phyloP scores from a whole-genome alignment of 2,888 invertebrate species.

The Brachycybe producta region DNA sequence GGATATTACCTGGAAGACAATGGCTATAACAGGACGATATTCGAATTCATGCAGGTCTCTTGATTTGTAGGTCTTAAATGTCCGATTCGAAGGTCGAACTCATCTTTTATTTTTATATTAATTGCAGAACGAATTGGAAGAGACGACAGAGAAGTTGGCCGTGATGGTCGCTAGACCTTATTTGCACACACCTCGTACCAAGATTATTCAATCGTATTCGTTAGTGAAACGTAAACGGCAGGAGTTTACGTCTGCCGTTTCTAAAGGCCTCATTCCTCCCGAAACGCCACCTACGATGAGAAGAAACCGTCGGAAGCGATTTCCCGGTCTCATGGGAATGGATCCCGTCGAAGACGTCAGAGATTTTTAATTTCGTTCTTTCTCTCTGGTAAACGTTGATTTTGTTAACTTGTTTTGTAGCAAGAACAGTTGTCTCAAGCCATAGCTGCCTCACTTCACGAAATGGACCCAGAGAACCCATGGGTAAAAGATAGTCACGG shows the following conservation, averaged over 20 bases:
- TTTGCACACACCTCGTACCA: constrained; percentile 46
- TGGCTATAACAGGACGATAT: constrained; percentile 50
- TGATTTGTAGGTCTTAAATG: neutral
- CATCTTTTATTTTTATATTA: neutral
- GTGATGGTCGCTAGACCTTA: constrained; percentile 52
- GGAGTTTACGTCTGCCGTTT: constrained; percentile 48
- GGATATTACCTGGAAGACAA: constrained; percentile 52
- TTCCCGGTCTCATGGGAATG: constrained; percentile 33
- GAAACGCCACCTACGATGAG: constrained; percentile 49
- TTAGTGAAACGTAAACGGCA: constrained; percentile 46
- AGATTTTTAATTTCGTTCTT: constrained; percentile 8
- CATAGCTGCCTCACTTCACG: constrained; percentile 39
- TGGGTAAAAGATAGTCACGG: constrained; percentile 43
- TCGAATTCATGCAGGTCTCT: constrained; percentile 57
- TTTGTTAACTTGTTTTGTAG: neutral
- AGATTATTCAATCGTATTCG: constrained; percentile 48
- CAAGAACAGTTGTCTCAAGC: constrained; percentile 38
- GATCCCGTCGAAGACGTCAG: constrained; percentile 37
- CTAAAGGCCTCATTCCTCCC: constrained; percentile 43
- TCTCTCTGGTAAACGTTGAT: neutral
- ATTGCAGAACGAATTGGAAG: constrained; percentile 50
- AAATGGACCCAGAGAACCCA: constrained; percentile 39
- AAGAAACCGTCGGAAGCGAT: constrained; percentile 37
- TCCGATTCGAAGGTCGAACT: constrained; percentile 1
- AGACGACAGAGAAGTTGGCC: constrained; percentile 49